These are phyloP conservation scores for Leptocoma aspasia DNA, from an alignment of 2,113 vertebrate species.

Conservation along the genomic window DNA sequence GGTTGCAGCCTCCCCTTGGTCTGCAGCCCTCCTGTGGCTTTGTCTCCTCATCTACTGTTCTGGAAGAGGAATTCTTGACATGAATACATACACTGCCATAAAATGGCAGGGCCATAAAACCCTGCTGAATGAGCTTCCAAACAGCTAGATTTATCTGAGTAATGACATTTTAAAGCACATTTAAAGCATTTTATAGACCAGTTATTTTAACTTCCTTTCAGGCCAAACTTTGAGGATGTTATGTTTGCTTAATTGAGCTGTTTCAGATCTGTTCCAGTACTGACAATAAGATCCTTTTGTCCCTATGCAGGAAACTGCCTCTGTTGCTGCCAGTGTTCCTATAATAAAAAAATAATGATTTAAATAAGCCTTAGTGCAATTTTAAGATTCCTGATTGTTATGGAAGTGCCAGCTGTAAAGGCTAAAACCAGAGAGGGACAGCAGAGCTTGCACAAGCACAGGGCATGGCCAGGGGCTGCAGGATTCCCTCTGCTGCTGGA, in stretches of 20 bases:
- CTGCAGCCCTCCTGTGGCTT: conserved; percentile 8
- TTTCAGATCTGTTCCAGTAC: conserved; percentile 2
- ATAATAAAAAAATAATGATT: conserved; percentile 36
- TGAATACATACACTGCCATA: not conserved
- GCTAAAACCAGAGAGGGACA: not conserved
- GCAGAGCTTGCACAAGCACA: not conserved
- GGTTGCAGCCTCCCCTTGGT: not conserved
- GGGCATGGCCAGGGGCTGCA: not conserved
- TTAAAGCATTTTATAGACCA: conserved; percentile 48
- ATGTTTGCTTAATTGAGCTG: conserved; percentile 46
- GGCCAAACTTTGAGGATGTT: conserved; percentile 10
- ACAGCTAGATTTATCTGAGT: conserved; percentile 33
- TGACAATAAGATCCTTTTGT: conserved; percentile 14
- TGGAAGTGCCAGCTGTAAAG: not conserved
- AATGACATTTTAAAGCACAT: conserved; percentile 57
- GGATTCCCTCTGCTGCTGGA: not conserved
- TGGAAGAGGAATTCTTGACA: conserved; percentile 35
- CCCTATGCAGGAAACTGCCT: not conserved
- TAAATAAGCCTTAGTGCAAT: not conserved
- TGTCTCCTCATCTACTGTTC: conserved; percentile 54
- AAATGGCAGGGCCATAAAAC: conserved; percentile 44
- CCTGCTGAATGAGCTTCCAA: not conserved
- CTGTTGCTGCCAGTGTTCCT: not conserved
- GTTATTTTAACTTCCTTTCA: conserved; percentile 35
- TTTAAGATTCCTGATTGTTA: not conserved